Base-by-base conservation (phyloP, 2,888 invertebrate genomes). In the Drosophila percnosoma region DNA sequence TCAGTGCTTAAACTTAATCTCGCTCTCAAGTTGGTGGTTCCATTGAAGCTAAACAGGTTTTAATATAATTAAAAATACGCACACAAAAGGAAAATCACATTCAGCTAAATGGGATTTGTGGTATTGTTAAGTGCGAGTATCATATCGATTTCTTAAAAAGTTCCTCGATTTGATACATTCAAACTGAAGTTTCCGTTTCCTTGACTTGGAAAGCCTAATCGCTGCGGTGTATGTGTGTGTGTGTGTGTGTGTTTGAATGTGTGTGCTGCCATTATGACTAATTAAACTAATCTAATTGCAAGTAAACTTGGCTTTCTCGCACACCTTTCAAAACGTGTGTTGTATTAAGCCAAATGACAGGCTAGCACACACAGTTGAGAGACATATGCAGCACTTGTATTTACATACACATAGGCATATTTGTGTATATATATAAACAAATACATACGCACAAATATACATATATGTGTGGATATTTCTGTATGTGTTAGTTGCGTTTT, bases 201-300 rank as follows among this genome's bases (percentile, higher is more conserved):
- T 38, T 51, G 21, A 49, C 27, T 36, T 31, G 40, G 38, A 34
- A 45, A 49, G 48, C 36, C 33, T 61, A 68, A 62, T 55, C 62
- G 51, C 61, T 55, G 53, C 21, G 66, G 34, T 54, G 29, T 18
- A 69, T 51, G 1, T 49, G 29, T 29, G 31, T 10, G 0, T 13
- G 0, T 13, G 21, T 45, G 15, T 49, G 18, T 49, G 18, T 49
- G n/a, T 49, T 18, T 53, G 5, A 10, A 1, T 34, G 53, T 73
- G 71, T 68, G 73, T 70, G 57, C 74, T 63, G 59, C 66, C 72
- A 73, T 72, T 75, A 80, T 80, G 76, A 78, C 77, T 85, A 85
- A 83, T 79, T 78, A 82, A 76, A 73, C 80, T 75, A 84, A 81
- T 68, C 73, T 77, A 74, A 74, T 73, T 73, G 80, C 80, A 78